Evolutionary conservation across 2,113 vertebrate species (phyloP).

Genomic region (Pygoscelis adeliae): DNA sequence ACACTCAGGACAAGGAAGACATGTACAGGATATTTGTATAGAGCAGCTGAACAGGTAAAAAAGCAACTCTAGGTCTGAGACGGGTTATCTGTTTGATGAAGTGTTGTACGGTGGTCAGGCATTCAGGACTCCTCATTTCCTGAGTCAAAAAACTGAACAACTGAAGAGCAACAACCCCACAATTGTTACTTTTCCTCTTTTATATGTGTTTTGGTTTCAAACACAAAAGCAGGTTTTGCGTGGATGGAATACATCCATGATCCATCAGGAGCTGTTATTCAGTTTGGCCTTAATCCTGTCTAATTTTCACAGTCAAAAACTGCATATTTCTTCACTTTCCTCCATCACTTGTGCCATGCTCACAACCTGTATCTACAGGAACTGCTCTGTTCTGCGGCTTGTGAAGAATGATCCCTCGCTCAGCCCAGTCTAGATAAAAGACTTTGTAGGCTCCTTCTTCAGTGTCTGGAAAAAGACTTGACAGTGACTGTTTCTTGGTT

Average conservation of each 20-base stretch:
- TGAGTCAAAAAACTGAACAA: not conserved
- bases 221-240: not conserved
- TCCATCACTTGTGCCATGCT: not conserved
- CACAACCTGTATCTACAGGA: not conserved
- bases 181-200: not conserved
- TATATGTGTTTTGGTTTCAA: not conserved
- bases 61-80: not conserved
- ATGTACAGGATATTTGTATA: not conserved
- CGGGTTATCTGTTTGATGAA: not conserved
- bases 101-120: not conserved
- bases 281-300: not conserved
- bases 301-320: not conserved
- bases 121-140: not conserved
- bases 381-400: not conserved
- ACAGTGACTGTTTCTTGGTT: not conserved
- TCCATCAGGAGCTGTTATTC: not conserved
- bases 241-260: not conserved
- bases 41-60: not conserved
- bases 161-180: not conserved
- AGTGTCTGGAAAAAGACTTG: not conserved
- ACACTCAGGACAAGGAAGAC: not conserved
- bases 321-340: not conserved
- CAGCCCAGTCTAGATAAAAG: not conserved
- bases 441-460: not conserved
- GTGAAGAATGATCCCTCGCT: not conserved